Evolutionary conservation across 2,113 vertebrate species (phyloP).

Genomic region (Euleptes europaea): DNA sequence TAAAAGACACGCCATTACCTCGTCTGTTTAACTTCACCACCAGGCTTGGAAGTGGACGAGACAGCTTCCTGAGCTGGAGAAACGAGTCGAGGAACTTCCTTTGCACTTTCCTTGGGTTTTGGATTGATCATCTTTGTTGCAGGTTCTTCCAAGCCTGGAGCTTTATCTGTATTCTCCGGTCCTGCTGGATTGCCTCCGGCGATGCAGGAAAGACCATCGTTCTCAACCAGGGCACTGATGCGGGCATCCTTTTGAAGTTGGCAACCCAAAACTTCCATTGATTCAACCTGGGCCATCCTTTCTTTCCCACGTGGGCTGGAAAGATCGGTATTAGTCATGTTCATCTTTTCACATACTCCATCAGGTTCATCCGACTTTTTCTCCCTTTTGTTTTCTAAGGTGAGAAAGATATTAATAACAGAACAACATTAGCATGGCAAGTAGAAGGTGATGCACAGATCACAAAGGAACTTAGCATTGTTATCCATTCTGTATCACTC

Average conservation of each 20-base stretch:
- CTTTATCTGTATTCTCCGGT: constrained; percentile 28
- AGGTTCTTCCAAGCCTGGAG: not conserved
- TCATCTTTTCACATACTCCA: constrained; percentile 45
- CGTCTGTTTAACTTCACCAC: constrained; percentile 49
- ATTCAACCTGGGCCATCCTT: constrained; percentile 33
- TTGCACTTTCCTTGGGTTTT: constrained; percentile 33
- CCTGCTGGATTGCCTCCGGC: not conserved
- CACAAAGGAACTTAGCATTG: not conserved
- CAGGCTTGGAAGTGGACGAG: constrained; percentile 43
- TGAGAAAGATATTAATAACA: constrained; percentile 21
- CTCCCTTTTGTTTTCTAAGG: constrained; percentile 48
- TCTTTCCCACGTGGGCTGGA: constrained; percentile 28
- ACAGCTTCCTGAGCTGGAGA: not conserved
- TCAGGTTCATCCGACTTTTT: constrained; percentile 47
- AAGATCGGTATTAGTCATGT: not conserved
- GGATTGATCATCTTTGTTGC: constrained; percentile 11
- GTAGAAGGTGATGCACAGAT: not conserved
- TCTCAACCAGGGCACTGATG: constrained; percentile 31
- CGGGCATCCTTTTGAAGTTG: constrained; percentile 39
- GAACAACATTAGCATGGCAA: not conserved
- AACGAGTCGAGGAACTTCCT: fast-evolving
- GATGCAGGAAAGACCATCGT: not conserved
- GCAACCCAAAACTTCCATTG: constrained; percentile 19
- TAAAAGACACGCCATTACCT: constrained; percentile 51
- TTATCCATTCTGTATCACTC: not conserved